These are phyloP conservation scores for Glaucidium brasilianum DNA, from an alignment of 2,113 vertebrate genomes.

Conservation along the genomic window DNA sequence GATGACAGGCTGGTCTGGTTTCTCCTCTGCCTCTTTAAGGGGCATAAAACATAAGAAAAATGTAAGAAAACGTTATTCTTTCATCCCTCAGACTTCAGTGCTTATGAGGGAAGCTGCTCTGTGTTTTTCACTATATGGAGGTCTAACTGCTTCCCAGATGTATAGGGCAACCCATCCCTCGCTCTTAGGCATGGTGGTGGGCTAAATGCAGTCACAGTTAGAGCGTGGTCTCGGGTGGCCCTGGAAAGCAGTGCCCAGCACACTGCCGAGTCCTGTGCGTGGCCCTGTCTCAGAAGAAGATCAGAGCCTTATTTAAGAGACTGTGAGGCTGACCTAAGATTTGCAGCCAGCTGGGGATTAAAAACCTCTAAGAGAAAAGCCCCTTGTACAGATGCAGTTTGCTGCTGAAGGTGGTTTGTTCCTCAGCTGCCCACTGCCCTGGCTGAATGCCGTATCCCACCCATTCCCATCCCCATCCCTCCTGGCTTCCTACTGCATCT, in stretches of 20 bases:
- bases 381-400: not conserved
- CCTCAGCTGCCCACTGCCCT: not conserved
- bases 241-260: not conserved
- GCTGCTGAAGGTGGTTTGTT: not conserved
- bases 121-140: not conserved
- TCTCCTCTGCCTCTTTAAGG: slow-evolving; percentile 10
- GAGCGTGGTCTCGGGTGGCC: fast-evolving
- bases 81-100: not conserved
- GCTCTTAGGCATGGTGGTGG: fast-evolving
- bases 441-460: fast-evolving
- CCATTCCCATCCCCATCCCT: not conserved
- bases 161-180: not conserved
- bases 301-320: not conserved
- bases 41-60: not conserved
- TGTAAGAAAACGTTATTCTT: not conserved
- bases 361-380: not conserved
- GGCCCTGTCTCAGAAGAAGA: not conserved
- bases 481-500: not conserved
- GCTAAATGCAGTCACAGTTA: not conserved
- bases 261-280: fast-evolving
- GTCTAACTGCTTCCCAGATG: not conserved
- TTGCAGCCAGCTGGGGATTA: not conserved
- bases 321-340: not conserved
- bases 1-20: not conserved
- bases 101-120: not conserved